Conservation (phyloP, 2,113 vertebrate species). For the Motacilla tschutschensis region DNA sequence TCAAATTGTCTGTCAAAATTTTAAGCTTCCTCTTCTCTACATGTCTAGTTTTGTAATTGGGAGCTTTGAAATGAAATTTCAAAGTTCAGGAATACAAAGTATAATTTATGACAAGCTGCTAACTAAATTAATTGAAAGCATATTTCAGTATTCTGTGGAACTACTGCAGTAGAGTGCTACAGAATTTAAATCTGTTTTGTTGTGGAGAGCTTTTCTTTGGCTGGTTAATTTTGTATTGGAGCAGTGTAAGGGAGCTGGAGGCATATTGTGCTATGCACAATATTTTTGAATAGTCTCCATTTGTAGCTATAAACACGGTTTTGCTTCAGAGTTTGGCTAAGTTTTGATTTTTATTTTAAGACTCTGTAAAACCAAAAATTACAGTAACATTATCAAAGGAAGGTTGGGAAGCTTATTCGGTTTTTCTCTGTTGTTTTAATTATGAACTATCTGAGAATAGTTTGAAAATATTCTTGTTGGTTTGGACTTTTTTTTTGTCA, state of each 20-base stretch:
- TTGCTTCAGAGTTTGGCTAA: not conserved
- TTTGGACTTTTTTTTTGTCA: not conserved
- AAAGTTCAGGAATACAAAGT: not conserved
- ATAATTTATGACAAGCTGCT: not conserved
- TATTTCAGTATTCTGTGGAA: not conserved
- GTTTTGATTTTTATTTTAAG: not conserved
- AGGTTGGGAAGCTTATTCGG: not conserved
- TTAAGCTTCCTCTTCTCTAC: not conserved
- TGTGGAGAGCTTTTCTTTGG: not conserved
- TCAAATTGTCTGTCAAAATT: not conserved
- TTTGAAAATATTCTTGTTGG: not conserved
- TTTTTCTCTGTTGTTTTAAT: not conserved
- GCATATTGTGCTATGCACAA: not conserved
- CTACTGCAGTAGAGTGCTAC: not conserved
- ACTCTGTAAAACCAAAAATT: not conserved
- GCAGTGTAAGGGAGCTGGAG: not conserved
- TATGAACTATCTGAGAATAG: not conserved
- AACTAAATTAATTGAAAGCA: fast-evolving
- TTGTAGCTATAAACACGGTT: not conserved
- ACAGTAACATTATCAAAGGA: not conserved
- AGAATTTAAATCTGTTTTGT: not conserved
- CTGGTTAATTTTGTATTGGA: not conserved
- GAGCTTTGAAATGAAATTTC: not conserved
- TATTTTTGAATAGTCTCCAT: not conserved
- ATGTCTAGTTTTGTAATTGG: not conserved